phyloP scores from a whole-genome alignment of 2,113 vertebrate species.

The Hipposideros armiger region DNA sequence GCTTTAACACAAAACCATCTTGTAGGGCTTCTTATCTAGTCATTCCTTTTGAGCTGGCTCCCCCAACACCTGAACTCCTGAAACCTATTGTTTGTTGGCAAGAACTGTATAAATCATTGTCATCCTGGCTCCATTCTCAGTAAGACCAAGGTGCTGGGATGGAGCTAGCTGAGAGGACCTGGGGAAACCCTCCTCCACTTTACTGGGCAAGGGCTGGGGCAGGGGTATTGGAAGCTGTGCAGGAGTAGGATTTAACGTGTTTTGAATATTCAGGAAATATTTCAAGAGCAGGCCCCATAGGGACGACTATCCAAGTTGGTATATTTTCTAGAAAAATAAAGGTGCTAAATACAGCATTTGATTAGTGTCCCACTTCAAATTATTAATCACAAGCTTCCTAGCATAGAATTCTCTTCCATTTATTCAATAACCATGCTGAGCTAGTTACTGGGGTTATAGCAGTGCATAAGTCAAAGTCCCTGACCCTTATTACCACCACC shows the following conservation, averaged over 20 bases:
- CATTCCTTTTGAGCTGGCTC: not conserved
- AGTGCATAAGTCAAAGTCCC: not conserved
- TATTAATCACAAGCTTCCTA: constrained; percentile 57
- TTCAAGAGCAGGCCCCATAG: constrained; percentile 54
- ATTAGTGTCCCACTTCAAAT: constrained; percentile 67
- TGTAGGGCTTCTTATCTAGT: not conserved
- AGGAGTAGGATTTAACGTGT: not conserved
- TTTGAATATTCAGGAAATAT: constrained; percentile 57
- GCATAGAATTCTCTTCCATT: constrained; percentile 24
- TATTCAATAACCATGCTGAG: not conserved
- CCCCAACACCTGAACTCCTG: not conserved
- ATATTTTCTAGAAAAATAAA: constrained; percentile 65
- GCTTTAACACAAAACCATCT: not conserved
- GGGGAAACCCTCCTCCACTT: not conserved
- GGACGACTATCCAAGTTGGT: constrained; percentile 39
- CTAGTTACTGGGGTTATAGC: not conserved
- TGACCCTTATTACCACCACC: not conserved
- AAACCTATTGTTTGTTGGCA: not conserved
- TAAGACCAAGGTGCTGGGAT: not conserved
- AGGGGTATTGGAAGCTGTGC: not conserved
- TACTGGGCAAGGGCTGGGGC: not conserved
- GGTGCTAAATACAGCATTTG: constrained; percentile 66
- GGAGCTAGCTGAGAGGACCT: not conserved
- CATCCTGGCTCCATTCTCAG: not conserved
- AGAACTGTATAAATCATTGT: not conserved